Percentiles rank a stretch among this genome's conserved stretches.
Conservation (phyloP, 2,797 vertebrate genomes). For the Bradypus variegatus region DNA sequence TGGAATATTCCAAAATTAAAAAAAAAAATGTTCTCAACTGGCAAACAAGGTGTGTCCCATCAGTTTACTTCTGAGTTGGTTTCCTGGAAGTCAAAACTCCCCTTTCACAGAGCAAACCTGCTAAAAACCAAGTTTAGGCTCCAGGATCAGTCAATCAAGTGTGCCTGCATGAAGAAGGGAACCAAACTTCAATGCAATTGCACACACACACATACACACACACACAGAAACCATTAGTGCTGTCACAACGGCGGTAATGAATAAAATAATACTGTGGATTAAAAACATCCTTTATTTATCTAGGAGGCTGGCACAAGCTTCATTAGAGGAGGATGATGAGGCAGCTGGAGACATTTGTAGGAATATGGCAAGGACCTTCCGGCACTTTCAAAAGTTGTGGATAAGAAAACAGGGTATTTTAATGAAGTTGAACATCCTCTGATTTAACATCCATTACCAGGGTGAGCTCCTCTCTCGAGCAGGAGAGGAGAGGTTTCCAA, state of each 20-base stretch:
- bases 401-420: neutral
- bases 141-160: accelerated
- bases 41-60: neutral
- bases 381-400: neutral
- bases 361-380: accelerated
- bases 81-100: neutral
- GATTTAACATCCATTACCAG: neutral
- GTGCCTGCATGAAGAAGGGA: neutral
- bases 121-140: accelerated
- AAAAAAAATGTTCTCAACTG: neutral
- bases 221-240: neutral
- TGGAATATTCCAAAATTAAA: neutral
- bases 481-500: neutral
- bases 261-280: neutral
- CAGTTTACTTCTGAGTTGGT: neutral
- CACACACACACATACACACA: no score
- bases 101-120: neutral
- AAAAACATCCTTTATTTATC: neutral
- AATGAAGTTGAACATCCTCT: neutral
- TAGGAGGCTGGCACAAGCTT: neutral
- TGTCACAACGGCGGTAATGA: accelerated
- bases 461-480: neutral
- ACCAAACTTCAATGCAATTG: accelerated
- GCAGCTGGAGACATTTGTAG: accelerated
- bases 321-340: no score